A percentile compares a stretch with the other conserved stretches of the same genome.
phyloP scores from a whole-genome alignment of 2,113 vertebrate genomes.

The Pedetes capensis region DNA sequence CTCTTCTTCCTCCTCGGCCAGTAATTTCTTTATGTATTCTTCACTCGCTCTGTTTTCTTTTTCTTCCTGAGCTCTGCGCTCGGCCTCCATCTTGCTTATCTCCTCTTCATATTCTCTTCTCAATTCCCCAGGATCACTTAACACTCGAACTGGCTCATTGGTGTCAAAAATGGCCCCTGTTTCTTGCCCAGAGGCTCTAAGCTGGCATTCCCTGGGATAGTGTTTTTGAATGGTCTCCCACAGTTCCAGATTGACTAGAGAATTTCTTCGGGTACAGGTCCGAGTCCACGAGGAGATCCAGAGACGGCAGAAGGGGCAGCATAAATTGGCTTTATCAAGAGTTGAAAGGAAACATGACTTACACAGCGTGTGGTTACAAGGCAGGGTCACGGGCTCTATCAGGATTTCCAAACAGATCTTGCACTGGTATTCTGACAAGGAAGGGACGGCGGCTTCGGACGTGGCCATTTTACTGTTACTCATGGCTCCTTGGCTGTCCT shows the following conservation, averaged over 20 bases:
- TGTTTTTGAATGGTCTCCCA: constrained; percentile 87
- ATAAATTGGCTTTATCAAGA: constrained; percentile 89
- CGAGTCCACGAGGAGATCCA: constrained; percentile 90
- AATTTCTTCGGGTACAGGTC: constrained; percentile 83
- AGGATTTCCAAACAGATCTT: constrained; percentile 92
- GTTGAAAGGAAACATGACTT: constrained; percentile 91
- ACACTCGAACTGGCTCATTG: constrained; percentile 66
- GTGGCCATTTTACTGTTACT: constrained; percentile 75
- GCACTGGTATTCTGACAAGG: constrained; percentile 89
- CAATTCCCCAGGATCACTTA: constrained; percentile 85
- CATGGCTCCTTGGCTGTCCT: too few species aligned
- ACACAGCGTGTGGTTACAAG: constrained; percentile 92
- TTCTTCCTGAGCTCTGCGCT: neutral
- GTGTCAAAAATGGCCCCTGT: constrained; percentile 42
- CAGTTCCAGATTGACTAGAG: constrained; percentile 87
- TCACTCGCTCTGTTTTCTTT: neutral
- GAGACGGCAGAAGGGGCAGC: constrained; percentile 91
- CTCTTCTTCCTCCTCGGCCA: neutral
- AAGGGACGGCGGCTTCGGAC: constrained; percentile 61
- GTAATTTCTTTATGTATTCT: neutral
- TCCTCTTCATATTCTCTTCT: constrained; percentile 86
- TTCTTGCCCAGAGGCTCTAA: constrained; percentile 81
- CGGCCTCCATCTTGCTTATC: constrained; percentile 73
- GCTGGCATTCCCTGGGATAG: constrained; percentile 86
- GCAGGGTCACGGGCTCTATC: constrained; percentile 92